Evolutionary conservation across 2,113 vertebrate genomes (phyloP).

Genomic region (Edolisoma coerulescens): DNA sequence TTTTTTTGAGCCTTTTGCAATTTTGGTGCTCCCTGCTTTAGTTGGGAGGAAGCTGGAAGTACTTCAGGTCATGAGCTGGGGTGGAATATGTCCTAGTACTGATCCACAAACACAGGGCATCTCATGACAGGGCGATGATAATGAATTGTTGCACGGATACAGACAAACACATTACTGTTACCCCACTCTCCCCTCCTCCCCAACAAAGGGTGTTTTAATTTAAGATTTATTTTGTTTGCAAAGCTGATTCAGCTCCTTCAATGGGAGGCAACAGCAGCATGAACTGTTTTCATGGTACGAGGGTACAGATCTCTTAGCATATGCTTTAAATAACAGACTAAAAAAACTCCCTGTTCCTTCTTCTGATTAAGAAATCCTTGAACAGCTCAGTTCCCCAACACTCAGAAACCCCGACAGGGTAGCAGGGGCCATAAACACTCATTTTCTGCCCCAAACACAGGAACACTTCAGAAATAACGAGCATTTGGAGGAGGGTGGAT

Average conservation of each 20-base stretch:
- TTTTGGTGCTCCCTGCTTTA: background rate
- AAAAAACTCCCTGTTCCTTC: background rate
- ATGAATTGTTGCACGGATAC: background rate
- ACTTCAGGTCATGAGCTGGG: background rate
- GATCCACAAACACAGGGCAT: background rate
- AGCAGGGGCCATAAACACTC: background rate
- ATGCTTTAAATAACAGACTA: background rate
- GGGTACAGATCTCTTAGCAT: background rate
- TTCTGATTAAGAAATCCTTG: background rate
- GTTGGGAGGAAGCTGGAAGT: background rate
- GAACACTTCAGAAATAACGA: background rate
- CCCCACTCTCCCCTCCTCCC: background rate
- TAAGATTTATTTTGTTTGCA: background rate
- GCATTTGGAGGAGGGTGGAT: background rate
- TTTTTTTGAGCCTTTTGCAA: background rate
- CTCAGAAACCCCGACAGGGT: background rate
- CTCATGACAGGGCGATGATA: background rate
- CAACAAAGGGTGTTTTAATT: background rate
- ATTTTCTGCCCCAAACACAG: background rate
- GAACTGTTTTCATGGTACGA: background rate
- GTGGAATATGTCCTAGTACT: background rate
- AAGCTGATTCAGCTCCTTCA: background rate
- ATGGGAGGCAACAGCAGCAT: background rate
- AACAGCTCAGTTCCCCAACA: background rate
- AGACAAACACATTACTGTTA: background rate